Evolutionary conservation across 2,113 vertebrate species (phyloP).

Genomic region (Suncus etruscus): DNA sequence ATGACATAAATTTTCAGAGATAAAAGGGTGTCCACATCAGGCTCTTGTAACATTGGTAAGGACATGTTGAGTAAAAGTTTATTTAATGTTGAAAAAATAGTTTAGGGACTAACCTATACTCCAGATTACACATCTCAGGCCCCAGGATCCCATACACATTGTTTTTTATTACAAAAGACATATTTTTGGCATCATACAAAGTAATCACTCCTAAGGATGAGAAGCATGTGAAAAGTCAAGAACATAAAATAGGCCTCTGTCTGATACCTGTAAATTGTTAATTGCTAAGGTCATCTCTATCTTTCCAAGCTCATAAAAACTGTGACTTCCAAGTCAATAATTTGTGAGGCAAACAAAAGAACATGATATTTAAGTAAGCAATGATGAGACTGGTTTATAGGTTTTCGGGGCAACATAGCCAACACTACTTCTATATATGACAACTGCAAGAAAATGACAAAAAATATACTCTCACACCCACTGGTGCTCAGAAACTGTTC

Average conservation of each 20-base stretch:
- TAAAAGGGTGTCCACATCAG: slow-evolving; percentile 27
- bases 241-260: background rate
- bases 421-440: background rate
- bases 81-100: slow-evolving; percentile 40
- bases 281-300: slow-evolving; percentile 14
- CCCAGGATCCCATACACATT: slow-evolving; percentile 36
- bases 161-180: background rate
- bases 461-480: background rate
- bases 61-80: background rate
- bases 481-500: background rate
- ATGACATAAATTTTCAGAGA: slow-evolving; percentile 46
- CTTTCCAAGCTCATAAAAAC: slow-evolving; percentile 8
- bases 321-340: slow-evolving; percentile 1
- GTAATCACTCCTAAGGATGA: slow-evolving; percentile 1
- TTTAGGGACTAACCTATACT: background rate
- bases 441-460: background rate
- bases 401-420: slow-evolving; percentile 1
- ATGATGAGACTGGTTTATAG: background rate
- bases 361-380: slow-evolving; percentile 1
- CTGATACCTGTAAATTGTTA: background rate
- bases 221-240: slow-evolving; percentile 11
- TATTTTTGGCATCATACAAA: slow-evolving; percentile 3
- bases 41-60: background rate
- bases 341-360: slow-evolving; percentile 5
- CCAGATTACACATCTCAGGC: background rate